phyloP scores from a whole-genome alignment of 2,113 vertebrate species.

The Sus scrofa region T2T-Sscrofa CM000817.6:6114501-6115000 shows the following conservation, averaged over 20 bases:
- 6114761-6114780: neutral
- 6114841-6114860: neutral
- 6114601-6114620: neutral
- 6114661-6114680: neutral
- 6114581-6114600: neutral
- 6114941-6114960: neutral
- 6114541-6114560: neutral
- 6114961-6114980: neutral
- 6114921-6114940: neutral
- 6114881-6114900: no score
- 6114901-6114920: neutral
- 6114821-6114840: neutral
- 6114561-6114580: neutral
- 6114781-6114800: neutral
- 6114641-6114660: neutral
- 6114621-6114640: fast-evolving
- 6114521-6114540: conserved; percentile 75
- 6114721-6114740: neutral
- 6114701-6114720: neutral
- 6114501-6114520: conserved; percentile 71
- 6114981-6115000: neutral
- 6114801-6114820: neutral
- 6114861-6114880: neutral
- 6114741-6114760: neutral
- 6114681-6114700: neutral